Conservation (phyloP, 2,888 invertebrate genomes). For the Choristoneura rosaceana region DNA sequence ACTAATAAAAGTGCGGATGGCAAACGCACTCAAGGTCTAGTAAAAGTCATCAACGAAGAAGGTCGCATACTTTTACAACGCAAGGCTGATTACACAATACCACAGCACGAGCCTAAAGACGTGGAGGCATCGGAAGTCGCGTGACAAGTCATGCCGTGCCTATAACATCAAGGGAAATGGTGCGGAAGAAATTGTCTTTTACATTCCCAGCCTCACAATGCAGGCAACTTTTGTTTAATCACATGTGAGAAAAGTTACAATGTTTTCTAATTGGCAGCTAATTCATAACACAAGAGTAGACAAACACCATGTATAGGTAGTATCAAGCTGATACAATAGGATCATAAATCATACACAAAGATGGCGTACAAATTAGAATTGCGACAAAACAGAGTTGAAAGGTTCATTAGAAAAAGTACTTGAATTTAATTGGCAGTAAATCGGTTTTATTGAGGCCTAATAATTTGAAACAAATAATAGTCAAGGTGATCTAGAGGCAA, state of each 20-base stretch:
- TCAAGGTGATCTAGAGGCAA: slow-evolving; percentile 36
- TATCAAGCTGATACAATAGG: slow-evolving; percentile 26
- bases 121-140: slow-evolving; percentile 9
- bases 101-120: slow-evolving; percentile 3
- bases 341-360: slow-evolving; percentile 28
- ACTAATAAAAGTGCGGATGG: slow-evolving; percentile 34
- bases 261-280: slow-evolving; percentile 35
- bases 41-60: slow-evolving; percentile 33
- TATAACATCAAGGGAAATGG: slow-evolving; percentile 26
- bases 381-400: background rate
- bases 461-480: slow-evolving; percentile 21
- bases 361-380: slow-evolving; percentile 30
- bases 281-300: slow-evolving; percentile 10
- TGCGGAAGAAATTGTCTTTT: slow-evolving; percentile 40
- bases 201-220: slow-evolving; percentile 36
- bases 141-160: slow-evolving; percentile 3
- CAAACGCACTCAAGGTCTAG: slow-evolving; percentile 30
- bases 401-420: slow-evolving; percentile 8
- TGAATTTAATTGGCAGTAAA: slow-evolving; percentile 28
- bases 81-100: slow-evolving; percentile 39
- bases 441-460: slow-evolving; percentile 30
- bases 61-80: slow-evolving; percentile 29
- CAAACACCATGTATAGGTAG: slow-evolving; percentile 15
- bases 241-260: slow-evolving; percentile 21
- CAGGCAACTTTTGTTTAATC: slow-evolving; percentile 8